Conservation (phyloP, 1,140 invertebrate species). For the Epicauta chinensis region DNA sequence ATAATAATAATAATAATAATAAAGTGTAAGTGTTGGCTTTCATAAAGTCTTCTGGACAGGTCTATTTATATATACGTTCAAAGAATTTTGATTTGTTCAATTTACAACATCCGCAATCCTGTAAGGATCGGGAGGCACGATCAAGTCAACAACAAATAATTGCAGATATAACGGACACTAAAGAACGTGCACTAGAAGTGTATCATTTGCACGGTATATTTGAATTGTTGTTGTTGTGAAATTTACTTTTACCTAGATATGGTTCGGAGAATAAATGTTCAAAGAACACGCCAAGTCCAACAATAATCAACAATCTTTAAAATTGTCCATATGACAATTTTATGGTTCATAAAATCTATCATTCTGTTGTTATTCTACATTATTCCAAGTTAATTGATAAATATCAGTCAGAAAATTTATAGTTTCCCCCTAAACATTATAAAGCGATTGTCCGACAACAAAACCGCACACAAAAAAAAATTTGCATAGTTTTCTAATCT, state of each 20-base stretch:
- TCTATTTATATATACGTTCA: no score
- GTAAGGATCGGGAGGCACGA: slow-evolving; percentile 14
- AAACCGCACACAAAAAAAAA: no score
- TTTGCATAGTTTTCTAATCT: no score
- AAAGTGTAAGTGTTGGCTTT: not conserved
- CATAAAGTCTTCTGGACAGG: slow-evolving; percentile 7
- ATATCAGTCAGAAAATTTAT: no score
- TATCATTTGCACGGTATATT: slow-evolving; percentile 11
- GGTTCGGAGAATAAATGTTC: no score
- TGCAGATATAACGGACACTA: slow-evolving; percentile 5
- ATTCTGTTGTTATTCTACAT: no score
- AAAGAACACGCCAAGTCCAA: no score
- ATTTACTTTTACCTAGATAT: slow-evolving; percentile 5
- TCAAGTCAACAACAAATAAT: slow-evolving; percentile 4
- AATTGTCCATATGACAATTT: slow-evolving; percentile 1
- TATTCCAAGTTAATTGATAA: no score
- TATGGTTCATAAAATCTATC: slow-evolving; percentile 9
- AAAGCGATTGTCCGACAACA: no score
- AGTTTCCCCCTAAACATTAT: no score
- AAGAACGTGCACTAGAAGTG: slow-evolving; percentile 13
- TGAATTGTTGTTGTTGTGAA: slow-evolving; percentile 4
- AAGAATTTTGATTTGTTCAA: slow-evolving; percentile 13
- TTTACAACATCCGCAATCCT: slow-evolving; percentile 17
- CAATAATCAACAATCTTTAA: no score
- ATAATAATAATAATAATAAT: no score